A percentile compares a stretch with the other conserved stretches of the same genome.
These are phyloP conservation scores for Lateolabrax maculatus DNA, from an alignment of 2,797 vertebrate species.

Conservation along the genomic window DNA sequence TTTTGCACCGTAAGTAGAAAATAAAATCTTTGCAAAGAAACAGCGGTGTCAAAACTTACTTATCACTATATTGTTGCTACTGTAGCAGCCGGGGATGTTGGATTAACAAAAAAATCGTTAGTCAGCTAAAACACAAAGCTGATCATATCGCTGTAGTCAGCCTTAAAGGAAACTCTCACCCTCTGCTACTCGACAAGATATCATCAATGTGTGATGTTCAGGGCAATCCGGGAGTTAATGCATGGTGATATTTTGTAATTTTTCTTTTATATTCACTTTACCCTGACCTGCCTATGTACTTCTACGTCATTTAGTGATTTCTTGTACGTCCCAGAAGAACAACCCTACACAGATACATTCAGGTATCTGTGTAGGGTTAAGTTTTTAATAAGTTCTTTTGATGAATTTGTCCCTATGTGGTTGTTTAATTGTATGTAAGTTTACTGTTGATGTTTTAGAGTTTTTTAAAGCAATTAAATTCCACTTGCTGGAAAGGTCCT, in stretches of 20 bases:
- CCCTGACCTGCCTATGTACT: neutral
- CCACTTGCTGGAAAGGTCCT: neutral
- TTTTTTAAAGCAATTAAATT: constrained; percentile 15
- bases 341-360: too few species aligned
- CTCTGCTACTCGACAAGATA: neutral
- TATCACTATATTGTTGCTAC: neutral
- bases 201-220: neutral
- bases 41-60: neutral
- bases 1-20: constrained; percentile 1
- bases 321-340: neutral
- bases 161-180: constrained; percentile 19
- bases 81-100: neutral
- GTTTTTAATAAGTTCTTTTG: too few species aligned
- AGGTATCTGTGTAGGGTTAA: neutral
- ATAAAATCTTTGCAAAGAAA: constrained; percentile 7
- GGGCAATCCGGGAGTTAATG: neutral
- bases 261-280: neutral
- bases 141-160: constrained; percentile 10
- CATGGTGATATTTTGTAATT: neutral
- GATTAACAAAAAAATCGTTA: constrained; percentile 23
- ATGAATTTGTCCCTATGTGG: neutral
- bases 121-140: constrained; percentile 28
- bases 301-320: neutral
- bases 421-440: neutral
- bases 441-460: neutral